Evolutionary conservation across 1,140 invertebrate genomes (phyloP).

Genomic region (Heliconius himera): DNA sequence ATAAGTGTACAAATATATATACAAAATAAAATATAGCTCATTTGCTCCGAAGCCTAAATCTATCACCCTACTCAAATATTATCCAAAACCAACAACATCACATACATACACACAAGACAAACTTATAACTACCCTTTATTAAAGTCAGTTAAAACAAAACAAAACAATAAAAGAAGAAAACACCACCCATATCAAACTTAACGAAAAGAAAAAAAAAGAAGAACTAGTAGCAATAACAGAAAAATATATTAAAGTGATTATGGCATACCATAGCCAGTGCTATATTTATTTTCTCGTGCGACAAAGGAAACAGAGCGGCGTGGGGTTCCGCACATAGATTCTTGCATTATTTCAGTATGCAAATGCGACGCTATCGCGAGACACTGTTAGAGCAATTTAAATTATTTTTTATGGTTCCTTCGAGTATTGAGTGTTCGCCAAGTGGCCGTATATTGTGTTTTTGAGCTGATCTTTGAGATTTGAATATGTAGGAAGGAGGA

Average conservation of each 20-base stretch:
- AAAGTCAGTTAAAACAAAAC: not conserved
- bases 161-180: not conserved
- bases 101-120: no score
- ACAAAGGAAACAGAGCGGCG: conserved; percentile 58
- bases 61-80: no score
- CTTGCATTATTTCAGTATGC: conserved; percentile 80
- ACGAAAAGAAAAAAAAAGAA: conserved; percentile 16
- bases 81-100: no score
- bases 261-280: conserved; percentile 9
- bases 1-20: no score
- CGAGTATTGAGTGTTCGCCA: conserved; percentile 74
- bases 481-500: conserved; percentile 23
- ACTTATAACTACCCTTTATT: no score
- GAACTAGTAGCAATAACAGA: conserved; percentile 17
- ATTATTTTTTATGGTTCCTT: conserved; percentile 80
- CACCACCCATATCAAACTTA: not conserved
- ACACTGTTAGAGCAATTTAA: conserved; percentile 79
- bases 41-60: no score
- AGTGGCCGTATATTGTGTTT: conserved; percentile 55
- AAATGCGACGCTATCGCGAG: conserved; percentile 73
- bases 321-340: conserved; percentile 74
- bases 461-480: conserved; percentile 46
- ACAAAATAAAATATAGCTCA: no score
- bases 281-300: conserved; percentile 21
- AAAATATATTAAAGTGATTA: conserved; percentile 33